phyloP scores from a whole-genome alignment of 2,888 invertebrate species.

The Trypoxylon attenuatum region DNA sequence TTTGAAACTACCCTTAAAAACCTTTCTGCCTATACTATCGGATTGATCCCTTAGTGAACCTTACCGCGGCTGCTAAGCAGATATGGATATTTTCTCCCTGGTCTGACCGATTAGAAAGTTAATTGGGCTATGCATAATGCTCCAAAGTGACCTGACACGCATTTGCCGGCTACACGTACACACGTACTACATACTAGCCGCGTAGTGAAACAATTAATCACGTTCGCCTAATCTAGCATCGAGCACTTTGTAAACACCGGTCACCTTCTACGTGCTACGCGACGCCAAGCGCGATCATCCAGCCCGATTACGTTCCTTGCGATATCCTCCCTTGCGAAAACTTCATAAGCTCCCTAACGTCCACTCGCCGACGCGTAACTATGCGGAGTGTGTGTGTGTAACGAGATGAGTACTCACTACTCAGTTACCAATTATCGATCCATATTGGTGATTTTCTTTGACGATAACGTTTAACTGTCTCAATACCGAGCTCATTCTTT shows the following conservation, averaged over 20 bases:
- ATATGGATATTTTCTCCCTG: neutral
- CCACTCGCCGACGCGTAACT: no score
- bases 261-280: constrained; percentile 22
- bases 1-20: constrained; percentile 36
- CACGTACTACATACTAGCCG: no score
- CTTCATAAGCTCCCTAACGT: no score
- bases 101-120: constrained; percentile 9
- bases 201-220: constrained; percentile 50
- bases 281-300: constrained; percentile 39
- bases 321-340: neutral
- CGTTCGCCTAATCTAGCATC: constrained; percentile 46
- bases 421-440: no score
- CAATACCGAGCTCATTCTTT: no score
- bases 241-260: constrained; percentile 46
- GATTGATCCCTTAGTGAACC: constrained; percentile 7
- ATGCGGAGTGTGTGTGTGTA: no score
- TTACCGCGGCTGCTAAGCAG: no score
- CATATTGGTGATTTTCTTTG: no score
- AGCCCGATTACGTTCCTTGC: constrained; percentile 28
- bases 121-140: constrained; percentile 35
- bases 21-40: constrained; percentile 3
- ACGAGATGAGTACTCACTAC: no score
- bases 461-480: no score
- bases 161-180: no score
- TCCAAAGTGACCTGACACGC: no score